Percentiles rank a stretch among this genome's conserved stretches.
phyloP scores from a whole-genome alignment of 2,797 vertebrate species.

The Urocyon cinereoargenteus region DNA sequence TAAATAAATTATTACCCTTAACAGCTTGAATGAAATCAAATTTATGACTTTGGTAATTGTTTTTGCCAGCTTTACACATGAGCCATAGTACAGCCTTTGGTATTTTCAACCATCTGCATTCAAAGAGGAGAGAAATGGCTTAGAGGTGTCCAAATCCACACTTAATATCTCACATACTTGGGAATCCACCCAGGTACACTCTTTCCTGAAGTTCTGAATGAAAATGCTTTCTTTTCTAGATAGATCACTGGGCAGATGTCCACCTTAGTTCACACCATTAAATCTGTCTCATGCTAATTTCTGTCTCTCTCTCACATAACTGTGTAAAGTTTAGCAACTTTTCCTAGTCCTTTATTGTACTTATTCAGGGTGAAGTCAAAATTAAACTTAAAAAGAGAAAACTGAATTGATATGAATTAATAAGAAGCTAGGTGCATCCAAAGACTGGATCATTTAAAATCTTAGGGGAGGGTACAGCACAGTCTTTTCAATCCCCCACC shows the following conservation, averaged over 20 bases:
- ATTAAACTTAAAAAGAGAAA: constrained; percentile 22
- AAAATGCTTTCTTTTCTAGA: neutral
- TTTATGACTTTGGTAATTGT: constrained; percentile 50
- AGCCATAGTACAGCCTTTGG: neutral
- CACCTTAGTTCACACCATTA: neutral
- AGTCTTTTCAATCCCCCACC: neutral
- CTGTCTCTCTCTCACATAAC: neutral
- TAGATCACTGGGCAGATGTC: neutral
- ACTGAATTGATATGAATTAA: neutral
- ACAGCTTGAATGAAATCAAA: constrained; percentile 51
- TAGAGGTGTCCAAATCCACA: neutral
- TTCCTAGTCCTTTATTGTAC: neutral
- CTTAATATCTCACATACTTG: neutral
- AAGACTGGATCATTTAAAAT: neutral
- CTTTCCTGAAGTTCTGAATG: neutral
- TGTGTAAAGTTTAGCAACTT: neutral
- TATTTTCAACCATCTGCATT: constrained; percentile 11
- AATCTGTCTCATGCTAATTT: constrained; percentile 5
- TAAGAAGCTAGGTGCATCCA: neutral
- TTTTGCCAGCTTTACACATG: constrained; percentile 11
- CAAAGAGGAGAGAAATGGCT: neutral
- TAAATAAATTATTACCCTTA: constrained; percentile 46
- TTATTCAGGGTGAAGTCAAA: constrained; percentile 41
- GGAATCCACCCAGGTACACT: neutral
- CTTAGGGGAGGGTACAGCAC: neutral